Conservation (phyloP, 2,797 vertebrate species). For the Tympanoctomys barrerae region DNA sequence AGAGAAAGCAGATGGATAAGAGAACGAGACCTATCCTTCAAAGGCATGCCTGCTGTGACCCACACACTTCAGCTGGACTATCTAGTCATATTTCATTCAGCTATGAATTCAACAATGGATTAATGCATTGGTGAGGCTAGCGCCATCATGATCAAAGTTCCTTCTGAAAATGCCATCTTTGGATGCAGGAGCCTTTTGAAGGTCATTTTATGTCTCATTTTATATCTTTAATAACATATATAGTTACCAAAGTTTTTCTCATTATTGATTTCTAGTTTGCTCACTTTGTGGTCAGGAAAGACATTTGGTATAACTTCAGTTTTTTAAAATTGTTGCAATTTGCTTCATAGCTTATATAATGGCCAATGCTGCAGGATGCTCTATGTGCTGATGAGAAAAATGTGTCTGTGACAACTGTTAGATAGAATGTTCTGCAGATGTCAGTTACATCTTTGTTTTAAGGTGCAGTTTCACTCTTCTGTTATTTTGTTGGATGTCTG, state of each 20-base stretch:
- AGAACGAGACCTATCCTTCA: background rate
- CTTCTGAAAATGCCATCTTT: background rate
- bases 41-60: background rate
- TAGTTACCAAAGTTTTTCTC: background rate
- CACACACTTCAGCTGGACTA: no score
- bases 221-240: background rate
- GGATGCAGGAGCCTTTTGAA: background rate
- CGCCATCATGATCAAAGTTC: background rate
- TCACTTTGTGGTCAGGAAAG: background rate
- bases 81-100: background rate
- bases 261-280: background rate
- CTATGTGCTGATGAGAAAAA: background rate
- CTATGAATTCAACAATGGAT: background rate
- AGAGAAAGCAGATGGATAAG: background rate
- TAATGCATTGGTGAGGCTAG: background rate
- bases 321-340: background rate
- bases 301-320: background rate
- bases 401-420: background rate
- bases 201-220: background rate
- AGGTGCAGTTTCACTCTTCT: background rate
- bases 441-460: background rate
- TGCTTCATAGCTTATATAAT: background rate
- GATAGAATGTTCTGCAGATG: background rate
- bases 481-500: background rate
- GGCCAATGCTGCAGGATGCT: background rate